phyloP scores from a whole-genome alignment of 2,797 vertebrate genomes.

The Bufotes viridis region DNA sequence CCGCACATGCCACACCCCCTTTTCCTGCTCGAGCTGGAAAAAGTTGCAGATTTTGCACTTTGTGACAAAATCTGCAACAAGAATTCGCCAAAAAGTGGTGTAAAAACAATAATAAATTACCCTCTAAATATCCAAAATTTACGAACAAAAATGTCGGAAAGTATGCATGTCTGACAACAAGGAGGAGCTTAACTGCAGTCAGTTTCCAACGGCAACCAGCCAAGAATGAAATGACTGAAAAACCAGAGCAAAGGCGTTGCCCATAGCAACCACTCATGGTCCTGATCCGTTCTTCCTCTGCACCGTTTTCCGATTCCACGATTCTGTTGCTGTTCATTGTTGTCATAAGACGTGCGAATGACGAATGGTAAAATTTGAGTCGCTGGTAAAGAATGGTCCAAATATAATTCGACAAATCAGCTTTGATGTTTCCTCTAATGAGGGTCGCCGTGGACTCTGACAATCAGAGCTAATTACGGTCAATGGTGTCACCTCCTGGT shows the following conservation, averaged over 20 bases:
- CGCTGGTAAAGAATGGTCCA: not conserved
- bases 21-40: too few species aligned
- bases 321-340: not conserved
- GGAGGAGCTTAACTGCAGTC: not conserved
- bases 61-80: too few species aligned
- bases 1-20: too few species aligned
- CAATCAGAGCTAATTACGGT: slow-evolving; percentile 4
- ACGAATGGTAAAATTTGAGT: not conserved
- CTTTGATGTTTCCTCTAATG: slow-evolving; percentile 25
- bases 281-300: not conserved
- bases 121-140: too few species aligned
- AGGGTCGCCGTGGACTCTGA: not conserved
- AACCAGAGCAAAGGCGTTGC: too few species aligned
- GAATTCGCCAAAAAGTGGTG: too few species aligned
- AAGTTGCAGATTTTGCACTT: too few species aligned
- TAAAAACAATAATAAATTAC: too few species aligned
- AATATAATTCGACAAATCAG: not conserved
- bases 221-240: too few species aligned
- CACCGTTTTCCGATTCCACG: not conserved
- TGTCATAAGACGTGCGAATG: not conserved
- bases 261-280: not conserved
- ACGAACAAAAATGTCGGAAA: too few species aligned
- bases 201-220: too few species aligned
- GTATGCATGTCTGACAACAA: too few species aligned
- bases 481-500: not conserved